Evolutionary conservation across 1,140 invertebrate genomes (phyloP).

Genomic region (Cydia pomonella): DNA sequence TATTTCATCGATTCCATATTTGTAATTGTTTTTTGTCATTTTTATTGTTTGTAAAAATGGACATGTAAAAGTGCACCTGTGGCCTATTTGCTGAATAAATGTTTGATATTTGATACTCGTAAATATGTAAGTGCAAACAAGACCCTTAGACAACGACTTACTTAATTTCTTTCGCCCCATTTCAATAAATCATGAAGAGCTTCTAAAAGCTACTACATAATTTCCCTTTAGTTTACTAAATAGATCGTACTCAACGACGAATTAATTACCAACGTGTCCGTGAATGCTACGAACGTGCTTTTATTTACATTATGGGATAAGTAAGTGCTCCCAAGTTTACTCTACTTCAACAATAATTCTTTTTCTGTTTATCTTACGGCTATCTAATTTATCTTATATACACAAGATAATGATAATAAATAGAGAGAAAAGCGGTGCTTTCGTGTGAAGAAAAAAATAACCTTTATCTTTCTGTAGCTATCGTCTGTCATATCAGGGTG

Average conservation of each 20-base stretch:
- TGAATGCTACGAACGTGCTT: slow-evolving; percentile 51
- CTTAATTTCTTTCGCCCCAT: not conserved
- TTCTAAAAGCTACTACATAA: slow-evolving; percentile 34
- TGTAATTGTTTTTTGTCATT: no score
- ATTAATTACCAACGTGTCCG: slow-evolving; percentile 3
- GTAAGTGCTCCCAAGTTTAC: slow-evolving; percentile 69
- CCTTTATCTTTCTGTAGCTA: slow-evolving; percentile 55
- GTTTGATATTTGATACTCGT: no score
- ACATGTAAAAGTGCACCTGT: no score
- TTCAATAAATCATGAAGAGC: slow-evolving; percentile 39
- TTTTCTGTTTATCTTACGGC: slow-evolving; percentile 68
- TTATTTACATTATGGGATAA: slow-evolving; percentile 58
- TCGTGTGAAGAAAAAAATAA: slow-evolving; percentile 71
- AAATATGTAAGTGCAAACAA: no score
- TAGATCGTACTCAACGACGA: slow-evolving; percentile 4
- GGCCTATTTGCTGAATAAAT: no score
- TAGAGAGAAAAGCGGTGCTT: slow-evolving; percentile 69
- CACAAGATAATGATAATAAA: slow-evolving; percentile 74
- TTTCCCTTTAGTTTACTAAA: slow-evolving; percentile 15
- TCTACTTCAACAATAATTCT: slow-evolving; percentile 69
- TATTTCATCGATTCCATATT: no score
- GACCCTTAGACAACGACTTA: not conserved
- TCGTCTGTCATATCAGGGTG: slow-evolving; percentile 65
- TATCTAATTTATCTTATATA: slow-evolving; percentile 69
- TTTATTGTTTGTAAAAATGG: no score